These are phyloP conservation scores for Prenolepis imparis DNA, from an alignment of 2,888 invertebrate species.

Conservation along the genomic window DNA sequence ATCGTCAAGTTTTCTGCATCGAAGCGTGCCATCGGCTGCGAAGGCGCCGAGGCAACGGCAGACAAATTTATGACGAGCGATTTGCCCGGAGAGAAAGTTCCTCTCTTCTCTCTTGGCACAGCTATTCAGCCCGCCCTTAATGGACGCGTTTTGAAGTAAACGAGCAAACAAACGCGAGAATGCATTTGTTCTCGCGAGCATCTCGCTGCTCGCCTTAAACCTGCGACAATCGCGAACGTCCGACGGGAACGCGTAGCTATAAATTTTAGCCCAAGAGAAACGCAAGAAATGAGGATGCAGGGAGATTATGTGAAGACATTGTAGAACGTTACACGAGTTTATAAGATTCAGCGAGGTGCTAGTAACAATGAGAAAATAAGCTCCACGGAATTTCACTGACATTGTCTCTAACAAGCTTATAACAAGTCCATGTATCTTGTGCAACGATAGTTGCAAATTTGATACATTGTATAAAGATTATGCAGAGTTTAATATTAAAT, in stretches of 20 bases:
- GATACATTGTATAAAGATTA: neutral
- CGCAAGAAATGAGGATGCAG: slow-evolving; percentile 43
- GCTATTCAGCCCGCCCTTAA: slow-evolving; percentile 71
- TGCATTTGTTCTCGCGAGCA: slow-evolving; percentile 68
- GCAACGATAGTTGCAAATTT: slow-evolving; percentile 5
- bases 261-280: slow-evolving; percentile 38
- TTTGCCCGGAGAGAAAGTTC: slow-evolving; percentile 79
- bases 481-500: neutral
- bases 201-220: slow-evolving; percentile 57
- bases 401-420: slow-evolving; percentile 33
- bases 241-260: slow-evolving; percentile 37
- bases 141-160: slow-evolving; percentile 81
- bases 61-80: slow-evolving; percentile 83
- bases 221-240: slow-evolving; percentile 57
- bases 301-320: slow-evolving; percentile 34
- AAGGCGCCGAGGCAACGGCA: slow-evolving; percentile 66
- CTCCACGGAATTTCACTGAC: slow-evolving; percentile 26
- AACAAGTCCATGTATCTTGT: neutral
- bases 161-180: slow-evolving; percentile 78
- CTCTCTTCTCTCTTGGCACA: slow-evolving; percentile 70
- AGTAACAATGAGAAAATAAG: slow-evolving; percentile 40
- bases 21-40: neutral
- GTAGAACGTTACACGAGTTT: slow-evolving; percentile 24
- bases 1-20: slow-evolving; percentile 64
- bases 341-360: slow-evolving; percentile 26